Evolutionary conservation across 2,888 invertebrate species (phyloP).

Genomic region (Baccha elongata): DNA sequence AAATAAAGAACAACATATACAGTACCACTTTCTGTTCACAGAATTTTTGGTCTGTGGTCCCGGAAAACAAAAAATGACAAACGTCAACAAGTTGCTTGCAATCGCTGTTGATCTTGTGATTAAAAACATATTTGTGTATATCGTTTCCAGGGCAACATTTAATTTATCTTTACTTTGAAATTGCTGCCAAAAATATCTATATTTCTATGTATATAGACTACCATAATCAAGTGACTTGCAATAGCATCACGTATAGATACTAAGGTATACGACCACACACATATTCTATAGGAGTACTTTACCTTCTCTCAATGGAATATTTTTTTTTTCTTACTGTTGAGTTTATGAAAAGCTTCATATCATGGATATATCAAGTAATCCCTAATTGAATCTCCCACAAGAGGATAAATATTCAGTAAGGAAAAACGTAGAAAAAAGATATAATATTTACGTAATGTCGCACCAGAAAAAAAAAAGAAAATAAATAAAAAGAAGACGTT

Average conservation of each 20-base stretch:
- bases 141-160: constrained; percentile 23
- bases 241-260: not conserved
- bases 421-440: constrained; percentile 11
- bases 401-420: not conserved
- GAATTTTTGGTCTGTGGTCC: not conserved
- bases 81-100: constrained; percentile 59
- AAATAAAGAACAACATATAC: too few species aligned
- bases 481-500: not conserved
- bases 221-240: constrained; percentile 10
- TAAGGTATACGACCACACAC: not conserved
- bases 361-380: constrained; percentile 49
- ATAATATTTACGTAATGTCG: constrained; percentile 8
- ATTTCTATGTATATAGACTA: too few species aligned
- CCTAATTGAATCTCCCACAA: constrained; percentile 61
- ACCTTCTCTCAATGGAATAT: not conserved
- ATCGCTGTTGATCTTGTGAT: constrained; percentile 49
- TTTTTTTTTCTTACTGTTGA: constrained; percentile 1
- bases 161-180: constrained; percentile 29
- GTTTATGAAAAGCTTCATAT: constrained; percentile 41
- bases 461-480: constrained; percentile 16
- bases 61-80: constrained; percentile 1
- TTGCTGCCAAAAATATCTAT: constrained; percentile 55
- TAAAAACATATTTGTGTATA: constrained; percentile 41
- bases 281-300: not conserved
- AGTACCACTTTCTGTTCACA: too few species aligned